Evolutionary conservation across 2,888 invertebrate species (phyloP).

Genomic region (Apantesis nais): DNA sequence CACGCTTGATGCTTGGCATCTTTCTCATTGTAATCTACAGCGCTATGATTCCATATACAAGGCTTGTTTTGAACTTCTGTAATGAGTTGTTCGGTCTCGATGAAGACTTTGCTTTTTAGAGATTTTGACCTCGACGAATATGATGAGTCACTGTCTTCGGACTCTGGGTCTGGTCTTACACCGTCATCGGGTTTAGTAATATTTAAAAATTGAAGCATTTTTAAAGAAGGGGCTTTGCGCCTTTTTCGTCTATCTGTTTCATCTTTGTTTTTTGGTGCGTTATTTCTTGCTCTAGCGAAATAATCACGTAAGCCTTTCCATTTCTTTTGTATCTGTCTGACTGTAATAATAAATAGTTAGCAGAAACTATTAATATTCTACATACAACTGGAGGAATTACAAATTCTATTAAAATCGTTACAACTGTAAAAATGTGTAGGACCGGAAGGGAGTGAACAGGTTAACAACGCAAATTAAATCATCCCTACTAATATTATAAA

Average conservation of each 20-base stretch:
- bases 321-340: slow-evolving; percentile 24
- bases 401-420: neutral
- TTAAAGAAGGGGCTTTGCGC: slow-evolving; percentile 24
- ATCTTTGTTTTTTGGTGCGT: slow-evolving; percentile 22
- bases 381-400: neutral
- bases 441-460: neutral
- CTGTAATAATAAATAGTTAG: slow-evolving; percentile 9
- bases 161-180: slow-evolving; percentile 6
- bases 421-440: neutral
- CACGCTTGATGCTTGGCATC: slow-evolving; percentile 37
- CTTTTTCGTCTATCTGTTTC: slow-evolving; percentile 23
- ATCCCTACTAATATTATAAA: too few species aligned
- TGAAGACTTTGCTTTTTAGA: slow-evolving; percentile 16
- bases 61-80: slow-evolving; percentile 40
- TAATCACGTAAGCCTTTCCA: slow-evolving; percentile 27
- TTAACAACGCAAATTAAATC: neutral
- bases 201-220: slow-evolving; percentile 24
- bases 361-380: neutral
- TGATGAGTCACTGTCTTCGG: slow-evolving; percentile 24
- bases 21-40: slow-evolving; percentile 38
- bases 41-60: slow-evolving; percentile 42
- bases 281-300: slow-evolving; percentile 22
- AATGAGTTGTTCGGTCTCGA: slow-evolving; percentile 43
- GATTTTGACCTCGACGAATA: slow-evolving; percentile 15
- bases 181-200: slow-evolving; percentile 24